Evolutionary conservation across 2,113 vertebrate genomes (phyloP).

Genomic region (Hyperopisus bebe): DNA sequence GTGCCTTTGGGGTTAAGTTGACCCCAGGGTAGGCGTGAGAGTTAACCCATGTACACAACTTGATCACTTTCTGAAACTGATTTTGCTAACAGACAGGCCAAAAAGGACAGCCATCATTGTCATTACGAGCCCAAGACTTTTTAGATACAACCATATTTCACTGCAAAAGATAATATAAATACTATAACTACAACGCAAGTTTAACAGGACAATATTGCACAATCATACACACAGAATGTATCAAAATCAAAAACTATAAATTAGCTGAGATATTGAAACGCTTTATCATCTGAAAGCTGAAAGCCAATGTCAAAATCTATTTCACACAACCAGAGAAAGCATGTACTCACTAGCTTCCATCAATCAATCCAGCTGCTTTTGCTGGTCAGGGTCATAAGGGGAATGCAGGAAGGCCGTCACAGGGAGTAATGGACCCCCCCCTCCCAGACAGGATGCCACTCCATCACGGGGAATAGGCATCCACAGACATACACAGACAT

Average conservation of each 20-base stretch:
- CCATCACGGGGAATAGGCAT: background rate
- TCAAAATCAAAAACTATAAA: background rate
- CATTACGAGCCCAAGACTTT: background rate
- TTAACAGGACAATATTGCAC: background rate
- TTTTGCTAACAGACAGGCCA: background rate
- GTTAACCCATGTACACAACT: background rate
- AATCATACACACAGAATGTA: background rate
- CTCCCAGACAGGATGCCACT: background rate
- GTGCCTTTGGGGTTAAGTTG: too few relatives aligned
- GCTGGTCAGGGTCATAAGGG: background rate
- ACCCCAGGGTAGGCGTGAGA: background rate
- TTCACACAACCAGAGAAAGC: background rate
- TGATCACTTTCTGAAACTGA: background rate
- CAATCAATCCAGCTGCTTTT: background rate
- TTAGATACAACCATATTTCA: background rate
- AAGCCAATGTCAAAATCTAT: background rate
- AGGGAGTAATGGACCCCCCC: background rate
- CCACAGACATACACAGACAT: background rate
- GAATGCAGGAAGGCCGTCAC: background rate
- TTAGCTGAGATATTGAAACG: background rate
- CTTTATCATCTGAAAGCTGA: background rate
- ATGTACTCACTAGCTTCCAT: background rate
- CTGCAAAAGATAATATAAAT: background rate
- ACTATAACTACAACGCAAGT: background rate
- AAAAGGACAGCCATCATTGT: background rate